Conservation (phyloP, 2,797 vertebrate species). For the Sebastes wilsoni region DNA sequence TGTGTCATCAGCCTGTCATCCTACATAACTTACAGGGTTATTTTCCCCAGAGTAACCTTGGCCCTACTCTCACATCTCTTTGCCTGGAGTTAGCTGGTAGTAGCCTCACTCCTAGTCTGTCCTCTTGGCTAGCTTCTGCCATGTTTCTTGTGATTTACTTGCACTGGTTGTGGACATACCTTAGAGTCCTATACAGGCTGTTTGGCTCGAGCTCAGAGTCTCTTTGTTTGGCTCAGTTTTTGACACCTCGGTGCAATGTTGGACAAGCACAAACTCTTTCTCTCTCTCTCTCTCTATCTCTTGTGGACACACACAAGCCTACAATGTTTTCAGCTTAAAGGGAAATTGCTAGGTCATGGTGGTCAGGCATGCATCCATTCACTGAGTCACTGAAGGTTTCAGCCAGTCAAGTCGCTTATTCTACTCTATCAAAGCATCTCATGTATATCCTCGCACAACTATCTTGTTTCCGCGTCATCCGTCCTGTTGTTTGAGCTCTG, state of each 20-base stretch:
- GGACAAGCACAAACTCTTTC: constrained; percentile 20
- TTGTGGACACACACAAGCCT: not conserved
- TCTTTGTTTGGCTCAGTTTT: constrained; percentile 63
- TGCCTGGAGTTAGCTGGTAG: not conserved
- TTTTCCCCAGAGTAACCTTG: not conserved
- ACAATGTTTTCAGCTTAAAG: not conserved
- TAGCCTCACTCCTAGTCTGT: not conserved
- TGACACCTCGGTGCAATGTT: constrained; percentile 68
- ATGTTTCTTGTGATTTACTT: constrained; percentile 18
- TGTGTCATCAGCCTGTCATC: constrained; percentile 25
- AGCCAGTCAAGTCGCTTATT: not conserved
- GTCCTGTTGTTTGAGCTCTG: not conserved
- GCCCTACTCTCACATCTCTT: constrained; percentile 6
- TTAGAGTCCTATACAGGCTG: constrained; percentile 11
- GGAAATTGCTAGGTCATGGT: constrained; percentile 21
- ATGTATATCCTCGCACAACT: not conserved
- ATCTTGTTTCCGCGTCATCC: not conserved
- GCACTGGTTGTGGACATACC: constrained; percentile 13
- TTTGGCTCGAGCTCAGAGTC: constrained; percentile 26
- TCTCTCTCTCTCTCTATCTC: not conserved
- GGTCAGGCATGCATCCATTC: not conserved
- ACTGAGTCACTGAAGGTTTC: constrained; percentile 13
- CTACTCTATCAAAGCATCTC: not conserved
- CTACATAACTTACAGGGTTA: constrained; percentile 13
- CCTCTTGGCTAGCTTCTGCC: not conserved